Evolutionary conservation across 2,113 vertebrate genomes (phyloP).

Genomic region (Thunnus thynnus): DNA sequence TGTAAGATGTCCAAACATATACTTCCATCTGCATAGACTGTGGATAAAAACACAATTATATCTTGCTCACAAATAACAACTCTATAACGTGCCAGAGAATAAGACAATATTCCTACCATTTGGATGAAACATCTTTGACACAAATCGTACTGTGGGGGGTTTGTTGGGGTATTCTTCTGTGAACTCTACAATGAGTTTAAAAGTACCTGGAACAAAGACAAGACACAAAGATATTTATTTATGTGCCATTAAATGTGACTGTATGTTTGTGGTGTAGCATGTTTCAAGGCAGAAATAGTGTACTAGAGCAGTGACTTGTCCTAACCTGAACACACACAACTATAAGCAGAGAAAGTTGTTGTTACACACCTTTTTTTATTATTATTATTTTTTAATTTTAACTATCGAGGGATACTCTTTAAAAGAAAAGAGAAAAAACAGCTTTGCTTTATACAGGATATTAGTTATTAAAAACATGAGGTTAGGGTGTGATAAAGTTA

Average conservation of each 20-base stretch:
- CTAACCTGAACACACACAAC: not conserved
- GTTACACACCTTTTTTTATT: too few species aligned
- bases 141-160: conserved; percentile 98
- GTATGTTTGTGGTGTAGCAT: not conserved
- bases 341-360: not conserved
- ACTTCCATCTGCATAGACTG: conserved; percentile 99
- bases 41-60: conserved; percentile 31
- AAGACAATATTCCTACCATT: conserved; percentile 88
- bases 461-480: not conserved
- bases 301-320: not conserved
- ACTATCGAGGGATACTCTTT: not conserved
- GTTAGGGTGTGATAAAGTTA: not conserved
- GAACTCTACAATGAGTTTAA: conserved; percentile 99
- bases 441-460: not conserved
- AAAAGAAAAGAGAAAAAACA: not conserved
- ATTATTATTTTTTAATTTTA: too few species aligned
- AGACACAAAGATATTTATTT: conserved; percentile 29
- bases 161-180: conserved; percentile 99
- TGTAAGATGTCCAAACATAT: conserved; percentile 99
- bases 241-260: not conserved
- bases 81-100: not conserved
- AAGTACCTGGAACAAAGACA: conserved; percentile 88
- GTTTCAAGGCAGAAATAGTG: not conserved
- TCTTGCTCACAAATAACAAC: not conserved
- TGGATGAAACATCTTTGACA: conserved; percentile 99